Percentiles rank a stretch among this genome's conserved stretches.
phyloP scores from a whole-genome alignment of 2,888 invertebrate species.

The Lithosia quadra region DNA sequence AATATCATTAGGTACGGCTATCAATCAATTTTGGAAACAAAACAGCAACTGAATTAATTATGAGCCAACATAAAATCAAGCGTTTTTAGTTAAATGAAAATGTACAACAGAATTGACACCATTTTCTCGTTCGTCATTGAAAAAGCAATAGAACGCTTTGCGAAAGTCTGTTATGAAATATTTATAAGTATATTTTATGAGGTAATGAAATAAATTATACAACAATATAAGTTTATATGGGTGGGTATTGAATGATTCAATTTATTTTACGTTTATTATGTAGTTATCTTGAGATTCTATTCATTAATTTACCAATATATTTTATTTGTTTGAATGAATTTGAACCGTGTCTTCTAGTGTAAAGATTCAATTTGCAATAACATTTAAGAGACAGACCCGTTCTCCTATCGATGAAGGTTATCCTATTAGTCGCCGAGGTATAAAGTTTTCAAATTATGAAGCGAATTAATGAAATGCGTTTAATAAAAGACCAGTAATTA shows the following conservation, averaged over 20 bases:
- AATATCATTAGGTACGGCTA: too few relatives aligned
- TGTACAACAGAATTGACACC: too few relatives aligned
- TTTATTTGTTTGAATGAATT: not conserved
- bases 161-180: conserved; percentile 36
- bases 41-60: too few relatives aligned
- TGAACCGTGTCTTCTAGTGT: not conserved
- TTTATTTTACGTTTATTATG: conserved; percentile 31
- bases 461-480: too few relatives aligned
- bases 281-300: conserved; percentile 20
- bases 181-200: conserved; percentile 33
- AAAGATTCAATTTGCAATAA: conserved; percentile 3
- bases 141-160: conserved; percentile 31
- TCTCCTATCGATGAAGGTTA: not conserved
- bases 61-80: too few relatives aligned
- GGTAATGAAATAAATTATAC: conserved; percentile 34
- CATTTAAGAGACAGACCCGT: not conserved
- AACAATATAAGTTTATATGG: conserved; percentile 25
- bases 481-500: not conserved
- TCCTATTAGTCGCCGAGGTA: not conserved
- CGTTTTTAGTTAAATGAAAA: too few relatives aligned
- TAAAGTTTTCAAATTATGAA: not conserved
- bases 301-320: conserved; percentile 18
- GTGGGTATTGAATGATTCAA: conserved; percentile 36
- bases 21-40: too few relatives aligned
- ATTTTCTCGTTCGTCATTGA: not conserved